Evolutionary conservation across 2,888 invertebrate species (phyloP).

Genomic region (Eremobia ochroleuca): DNA sequence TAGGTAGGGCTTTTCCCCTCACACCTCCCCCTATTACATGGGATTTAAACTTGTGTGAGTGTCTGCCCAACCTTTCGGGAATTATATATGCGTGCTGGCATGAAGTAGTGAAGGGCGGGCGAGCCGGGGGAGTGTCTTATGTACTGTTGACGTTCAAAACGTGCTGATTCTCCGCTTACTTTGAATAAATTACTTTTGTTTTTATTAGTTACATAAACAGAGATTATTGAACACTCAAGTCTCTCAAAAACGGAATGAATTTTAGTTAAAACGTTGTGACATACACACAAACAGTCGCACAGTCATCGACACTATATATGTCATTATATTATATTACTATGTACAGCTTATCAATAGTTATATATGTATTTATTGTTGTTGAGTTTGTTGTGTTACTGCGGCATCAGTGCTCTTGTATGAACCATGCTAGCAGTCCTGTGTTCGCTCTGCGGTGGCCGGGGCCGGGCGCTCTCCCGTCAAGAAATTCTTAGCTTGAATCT

Average conservation of each 20-base stretch:
- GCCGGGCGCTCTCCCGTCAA: neutral
- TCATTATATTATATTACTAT: constrained; percentile 36
- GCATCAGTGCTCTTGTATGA: neutral
- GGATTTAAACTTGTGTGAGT: too few species aligned
- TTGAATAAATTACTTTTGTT: neutral
- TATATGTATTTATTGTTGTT: constrained; percentile 28
- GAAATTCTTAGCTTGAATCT: too few species aligned
- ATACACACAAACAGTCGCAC: constrained; percentile 15
- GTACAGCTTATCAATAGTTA: constrained; percentile 26
- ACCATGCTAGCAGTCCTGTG: neutral
- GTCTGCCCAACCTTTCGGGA: too few species aligned
- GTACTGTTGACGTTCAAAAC: neutral
- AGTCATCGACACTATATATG: constrained; percentile 8
- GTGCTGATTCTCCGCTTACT: neutral
- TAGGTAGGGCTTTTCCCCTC: too few species aligned
- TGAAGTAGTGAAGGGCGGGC: neutral
- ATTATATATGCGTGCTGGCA: too few species aligned
- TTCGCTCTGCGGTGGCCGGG: neutral
- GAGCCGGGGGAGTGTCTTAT: neutral
- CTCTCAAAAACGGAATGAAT: constrained; percentile 25
- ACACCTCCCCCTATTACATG: neutral
- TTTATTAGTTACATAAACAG: constrained; percentile 2
- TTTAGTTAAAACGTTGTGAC: neutral
- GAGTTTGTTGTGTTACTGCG: neutral
- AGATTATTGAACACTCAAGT: neutral